Evolutionary conservation across 2,888 invertebrate species (phyloP).

Genomic region (Dendrolimus pini): DNA sequence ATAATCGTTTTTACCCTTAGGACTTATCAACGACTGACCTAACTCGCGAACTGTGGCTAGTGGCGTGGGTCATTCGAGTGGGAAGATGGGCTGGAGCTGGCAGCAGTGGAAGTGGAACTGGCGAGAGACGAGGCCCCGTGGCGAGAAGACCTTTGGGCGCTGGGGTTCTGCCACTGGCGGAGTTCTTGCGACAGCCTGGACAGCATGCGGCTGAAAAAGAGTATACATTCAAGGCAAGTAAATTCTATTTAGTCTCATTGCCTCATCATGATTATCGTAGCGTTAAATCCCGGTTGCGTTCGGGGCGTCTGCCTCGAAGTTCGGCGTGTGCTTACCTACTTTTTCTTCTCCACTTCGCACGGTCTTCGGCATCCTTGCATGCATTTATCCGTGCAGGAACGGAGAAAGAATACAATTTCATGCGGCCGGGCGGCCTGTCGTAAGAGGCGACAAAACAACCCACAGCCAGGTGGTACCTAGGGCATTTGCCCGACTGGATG

Average conservation of each 20-base stretch:
- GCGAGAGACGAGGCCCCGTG: constrained; percentile 62
- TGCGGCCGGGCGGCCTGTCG: too few species aligned
- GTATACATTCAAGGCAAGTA: constrained; percentile 82
- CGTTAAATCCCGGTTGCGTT: neutral
- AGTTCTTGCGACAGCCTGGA: constrained; percentile 77
- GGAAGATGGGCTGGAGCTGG: constrained; percentile 85
- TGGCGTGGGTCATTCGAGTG: constrained; percentile 93
- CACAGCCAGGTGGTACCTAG: too few species aligned
- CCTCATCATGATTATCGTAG: neutral
- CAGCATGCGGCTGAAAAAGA: constrained; percentile 84
- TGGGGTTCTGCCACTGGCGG: constrained; percentile 86
- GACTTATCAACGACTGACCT: constrained; percentile 91
- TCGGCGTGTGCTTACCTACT: too few species aligned
- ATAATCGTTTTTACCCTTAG: constrained; percentile 48
- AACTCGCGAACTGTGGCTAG: constrained; percentile 89
- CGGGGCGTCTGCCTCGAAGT: too few species aligned
- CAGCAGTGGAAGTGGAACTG: constrained; percentile 62
- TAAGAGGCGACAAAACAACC: too few species aligned
- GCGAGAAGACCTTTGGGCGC: constrained; percentile 91
- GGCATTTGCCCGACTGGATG: too few species aligned
- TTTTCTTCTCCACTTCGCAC: too few species aligned
- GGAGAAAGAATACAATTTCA: too few species aligned
- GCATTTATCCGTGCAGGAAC: too few species aligned
- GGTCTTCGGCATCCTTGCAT: too few species aligned
- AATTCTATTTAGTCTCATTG: neutral